These are phyloP conservation scores for Cygnus atratus DNA, from an alignment of 2,113 vertebrate genomes.

Conservation along the genomic window DNA sequence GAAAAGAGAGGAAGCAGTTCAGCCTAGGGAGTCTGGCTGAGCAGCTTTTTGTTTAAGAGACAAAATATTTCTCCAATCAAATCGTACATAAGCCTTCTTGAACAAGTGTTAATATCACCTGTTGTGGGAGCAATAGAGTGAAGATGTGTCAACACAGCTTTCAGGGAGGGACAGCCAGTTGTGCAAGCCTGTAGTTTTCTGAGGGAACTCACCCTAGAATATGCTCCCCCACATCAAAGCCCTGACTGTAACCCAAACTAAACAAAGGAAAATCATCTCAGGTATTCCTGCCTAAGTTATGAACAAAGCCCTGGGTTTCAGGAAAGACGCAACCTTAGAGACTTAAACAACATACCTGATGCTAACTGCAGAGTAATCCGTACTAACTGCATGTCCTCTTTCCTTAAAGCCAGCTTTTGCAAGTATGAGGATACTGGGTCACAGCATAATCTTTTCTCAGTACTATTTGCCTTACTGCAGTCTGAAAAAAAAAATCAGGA, in stretches of 20 bases:
- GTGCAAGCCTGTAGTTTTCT: neutral
- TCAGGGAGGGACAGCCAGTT: neutral
- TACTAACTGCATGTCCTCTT: neutral
- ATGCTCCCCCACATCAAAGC: neutral
- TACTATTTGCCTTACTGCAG: neutral
- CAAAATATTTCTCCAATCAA: neutral
- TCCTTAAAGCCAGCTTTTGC: constrained; percentile 21
- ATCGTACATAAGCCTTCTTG: neutral
- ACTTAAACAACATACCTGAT: neutral
- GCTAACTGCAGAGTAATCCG: neutral
- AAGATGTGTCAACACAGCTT: neutral
- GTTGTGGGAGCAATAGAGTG: neutral
- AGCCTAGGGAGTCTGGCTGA: neutral
- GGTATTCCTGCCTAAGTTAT: neutral
- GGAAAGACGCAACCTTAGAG: neutral
- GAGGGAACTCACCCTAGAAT: neutral
- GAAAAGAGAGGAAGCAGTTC: neutral
- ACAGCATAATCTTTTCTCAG: neutral
- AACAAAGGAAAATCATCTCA: neutral
- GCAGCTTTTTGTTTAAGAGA: neutral
- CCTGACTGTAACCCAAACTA: neutral
- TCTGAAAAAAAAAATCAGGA: neutral
- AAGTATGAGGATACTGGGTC: neutral
- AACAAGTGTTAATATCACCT: neutral
- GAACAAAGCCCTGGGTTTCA: neutral